Evolutionary conservation across 2,888 invertebrate genomes (phyloP), one percentile per base, ranked within the genome.

Genomic region (Cephus rjabovi): DNA sequence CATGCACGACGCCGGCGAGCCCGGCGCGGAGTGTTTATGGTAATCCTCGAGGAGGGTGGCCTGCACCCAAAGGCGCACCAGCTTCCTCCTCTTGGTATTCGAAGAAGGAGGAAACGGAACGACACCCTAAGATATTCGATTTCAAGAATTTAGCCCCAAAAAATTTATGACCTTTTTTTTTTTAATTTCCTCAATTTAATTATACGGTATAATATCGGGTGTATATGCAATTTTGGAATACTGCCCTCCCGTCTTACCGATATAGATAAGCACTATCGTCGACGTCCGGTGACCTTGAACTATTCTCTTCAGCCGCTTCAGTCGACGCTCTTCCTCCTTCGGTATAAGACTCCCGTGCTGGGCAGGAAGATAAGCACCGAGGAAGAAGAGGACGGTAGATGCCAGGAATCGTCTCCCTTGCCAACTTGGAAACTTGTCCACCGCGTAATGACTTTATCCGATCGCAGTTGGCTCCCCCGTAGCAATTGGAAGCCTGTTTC

Each of bases 11-110:
- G 81, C 79, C 80, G 81, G 79, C 81, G 83, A 81, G 82, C 82
- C 81, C 81, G 33, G 73, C 80, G 73, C 81, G 74, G 84, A 86
- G 86, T 87, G 88, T 88, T 88, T 88, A 88, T 88, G 87, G 86
- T 88, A 88, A 88, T 88, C 82, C 82, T 73, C 84, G 79, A 85
- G 78, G 88, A 88, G 87, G 87, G 88, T 88, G 87, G 87, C 86
- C 83, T 33, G 12, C 23, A 56, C 23, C 23, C 56, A 23, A 56
- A 56, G 56, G 23, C 23, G 23, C 56, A 56, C 56, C 56, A 56
- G 56, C 56, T 56, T 34, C 33, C 71, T 71, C 31, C 31, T 31
- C 9, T 56, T 56, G 23, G 23, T 56, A 56, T 23, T 56, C 23
- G 6, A 2, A 23, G 23, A 56, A 56, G 9, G 1, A 23, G 56